Conservation (phyloP, 2,113 vertebrate species). For the Polypterus senegalus region DNA sequence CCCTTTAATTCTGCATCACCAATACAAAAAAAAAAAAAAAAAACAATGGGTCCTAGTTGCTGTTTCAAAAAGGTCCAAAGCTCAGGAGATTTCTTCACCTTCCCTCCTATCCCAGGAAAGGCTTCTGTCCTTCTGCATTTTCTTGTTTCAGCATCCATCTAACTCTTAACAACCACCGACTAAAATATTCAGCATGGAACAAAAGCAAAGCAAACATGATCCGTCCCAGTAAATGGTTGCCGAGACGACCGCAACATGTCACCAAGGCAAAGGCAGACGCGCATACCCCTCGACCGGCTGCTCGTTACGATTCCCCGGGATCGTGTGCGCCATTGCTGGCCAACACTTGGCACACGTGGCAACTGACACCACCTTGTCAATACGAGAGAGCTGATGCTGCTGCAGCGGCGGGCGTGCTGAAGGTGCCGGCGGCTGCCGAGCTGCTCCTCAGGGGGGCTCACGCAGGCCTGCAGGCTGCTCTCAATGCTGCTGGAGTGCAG, state of each 20-base stretch:
- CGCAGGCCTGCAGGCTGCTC: too few species aligned
- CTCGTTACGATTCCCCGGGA: slow-evolving; percentile 28
- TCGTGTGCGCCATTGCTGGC: slow-evolving; percentile 12
- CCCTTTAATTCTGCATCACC: slow-evolving; percentile 39
- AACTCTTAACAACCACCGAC: slow-evolving; percentile 24
- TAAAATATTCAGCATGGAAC: slow-evolving; percentile 61
- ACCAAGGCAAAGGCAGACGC: slow-evolving; percentile 37
- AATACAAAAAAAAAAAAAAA: slow-evolving; percentile 15
- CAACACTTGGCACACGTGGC: slow-evolving; percentile 6
- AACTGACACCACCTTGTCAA: slow-evolving; percentile 19
- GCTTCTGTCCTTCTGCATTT: slow-evolving; percentile 8
- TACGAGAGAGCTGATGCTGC: neutral
- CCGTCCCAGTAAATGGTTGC: slow-evolving; percentile 51
- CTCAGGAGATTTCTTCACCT: slow-evolving; percentile 27
- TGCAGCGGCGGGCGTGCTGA: neutral
- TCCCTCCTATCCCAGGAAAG: slow-evolving; percentile 22
- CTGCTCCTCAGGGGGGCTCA: too few species aligned
- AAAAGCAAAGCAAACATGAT: slow-evolving; percentile 51
- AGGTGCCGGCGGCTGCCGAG: too few species aligned
- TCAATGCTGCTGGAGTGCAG: too few species aligned
- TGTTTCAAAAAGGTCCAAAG: slow-evolving; percentile 4
- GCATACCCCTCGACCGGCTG: slow-evolving; percentile 26
- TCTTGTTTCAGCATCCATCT: slow-evolving; percentile 5
- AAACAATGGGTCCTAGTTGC: slow-evolving; percentile 26
- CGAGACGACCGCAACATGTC: slow-evolving; percentile 64